These are phyloP conservation scores for Cyclargus thomasi DNA, from an alignment of 1,140 invertebrate genomes.

Conservation along the genomic window DNA sequence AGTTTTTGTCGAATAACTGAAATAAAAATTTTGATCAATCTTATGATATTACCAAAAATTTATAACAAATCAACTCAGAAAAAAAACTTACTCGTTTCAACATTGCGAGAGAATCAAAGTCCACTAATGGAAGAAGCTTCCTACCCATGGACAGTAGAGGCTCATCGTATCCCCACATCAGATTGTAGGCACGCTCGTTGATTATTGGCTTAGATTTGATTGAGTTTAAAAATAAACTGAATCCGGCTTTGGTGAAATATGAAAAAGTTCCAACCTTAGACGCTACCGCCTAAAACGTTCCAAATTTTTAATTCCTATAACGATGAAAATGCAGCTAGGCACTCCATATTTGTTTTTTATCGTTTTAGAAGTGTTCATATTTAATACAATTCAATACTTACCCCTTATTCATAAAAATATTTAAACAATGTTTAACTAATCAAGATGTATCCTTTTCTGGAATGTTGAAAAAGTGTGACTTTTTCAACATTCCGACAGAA, in stretches of 20 bases:
- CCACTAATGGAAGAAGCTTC: constrained; percentile 76
- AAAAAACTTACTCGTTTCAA: constrained; percentile 79
- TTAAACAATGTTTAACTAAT: too few species aligned
- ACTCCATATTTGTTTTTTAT: too few species aligned
- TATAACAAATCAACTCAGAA: too few species aligned
- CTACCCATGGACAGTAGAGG: constrained; percentile 80
- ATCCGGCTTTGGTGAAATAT: constrained; percentile 76
- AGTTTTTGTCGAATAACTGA: constrained; percentile 47
- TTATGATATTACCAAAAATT: background rate
- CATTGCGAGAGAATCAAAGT: constrained; percentile 84
- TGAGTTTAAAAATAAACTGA: constrained; percentile 76
- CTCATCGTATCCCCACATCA: constrained; percentile 92
- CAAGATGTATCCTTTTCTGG: too few species aligned
- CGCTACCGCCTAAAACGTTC: constrained; percentile 75
- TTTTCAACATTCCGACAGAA: too few species aligned
- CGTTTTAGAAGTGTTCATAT: too few species aligned
- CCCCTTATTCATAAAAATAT: too few species aligned
- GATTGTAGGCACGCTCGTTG: constrained; percentile 80
- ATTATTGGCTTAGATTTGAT: constrained; percentile 81
- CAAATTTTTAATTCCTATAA: background rate
- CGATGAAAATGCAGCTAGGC: too few species aligned
- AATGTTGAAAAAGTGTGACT: too few species aligned
- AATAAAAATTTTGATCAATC: constrained; percentile 19
- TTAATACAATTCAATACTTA: too few species aligned
- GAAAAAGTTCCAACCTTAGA: constrained; percentile 73